Conservation (phyloP, 2,113 vertebrate species). For the Anthoscopus minutus region DNA sequence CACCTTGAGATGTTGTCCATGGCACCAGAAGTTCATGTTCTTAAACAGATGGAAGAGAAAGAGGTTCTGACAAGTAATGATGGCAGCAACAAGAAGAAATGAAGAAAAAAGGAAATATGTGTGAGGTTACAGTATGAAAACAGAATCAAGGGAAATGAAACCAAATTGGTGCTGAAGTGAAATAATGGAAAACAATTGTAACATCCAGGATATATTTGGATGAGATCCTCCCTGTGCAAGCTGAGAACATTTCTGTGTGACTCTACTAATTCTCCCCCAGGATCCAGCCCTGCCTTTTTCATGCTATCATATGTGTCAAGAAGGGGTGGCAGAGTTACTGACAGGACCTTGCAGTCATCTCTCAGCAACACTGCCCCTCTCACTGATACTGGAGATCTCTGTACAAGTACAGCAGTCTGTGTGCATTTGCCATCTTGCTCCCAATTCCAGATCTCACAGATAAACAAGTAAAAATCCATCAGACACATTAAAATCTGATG, state of each 20-base stretch:
- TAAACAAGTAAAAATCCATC: not conserved
- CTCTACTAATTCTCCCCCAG: not conserved
- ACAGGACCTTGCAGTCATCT: not conserved
- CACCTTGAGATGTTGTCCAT: not conserved
- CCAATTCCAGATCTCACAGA: not conserved
- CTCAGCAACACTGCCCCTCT: not conserved
- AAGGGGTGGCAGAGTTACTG: not conserved
- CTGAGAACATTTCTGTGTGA: not conserved
- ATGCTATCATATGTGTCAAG: not conserved
- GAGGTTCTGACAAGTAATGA: not conserved
- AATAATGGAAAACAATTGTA: not conserved
- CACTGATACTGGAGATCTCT: rapidly evolving
- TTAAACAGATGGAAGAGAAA: not conserved
- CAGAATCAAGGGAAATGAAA: not conserved
- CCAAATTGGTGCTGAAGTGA: not conserved
- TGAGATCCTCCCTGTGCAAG: not conserved
- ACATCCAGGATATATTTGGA: not conserved
- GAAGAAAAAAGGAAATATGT: not conserved
- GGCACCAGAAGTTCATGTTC: not conserved
- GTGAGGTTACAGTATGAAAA: not conserved
- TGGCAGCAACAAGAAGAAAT: not conserved
- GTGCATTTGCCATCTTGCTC: not conserved
- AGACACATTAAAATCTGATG: not conserved
- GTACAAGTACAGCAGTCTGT: not conserved
- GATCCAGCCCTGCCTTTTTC: not conserved